These are phyloP conservation scores for Atractosteus spatula DNA, from an alignment of 2,113 vertebrate genomes.

Conservation along the genomic window DNA sequence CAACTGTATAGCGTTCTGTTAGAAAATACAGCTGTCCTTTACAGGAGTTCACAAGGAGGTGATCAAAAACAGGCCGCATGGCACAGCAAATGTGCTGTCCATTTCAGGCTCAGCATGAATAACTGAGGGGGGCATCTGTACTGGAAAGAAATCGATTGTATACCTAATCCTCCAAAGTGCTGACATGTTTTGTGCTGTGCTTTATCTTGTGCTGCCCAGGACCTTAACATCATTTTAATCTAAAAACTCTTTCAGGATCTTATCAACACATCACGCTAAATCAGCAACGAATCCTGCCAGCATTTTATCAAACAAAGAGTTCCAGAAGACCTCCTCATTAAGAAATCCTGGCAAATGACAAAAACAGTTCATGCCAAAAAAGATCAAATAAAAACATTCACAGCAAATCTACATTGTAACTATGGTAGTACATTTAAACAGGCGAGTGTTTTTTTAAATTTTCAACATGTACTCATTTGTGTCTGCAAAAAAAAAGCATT, in stretches of 20 bases:
- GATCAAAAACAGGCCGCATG: too few species aligned
- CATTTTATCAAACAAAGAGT: neutral
- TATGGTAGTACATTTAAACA: slow-evolving; percentile 12
- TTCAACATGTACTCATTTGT: too few species aligned
- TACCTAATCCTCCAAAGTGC: slow-evolving; percentile 57
- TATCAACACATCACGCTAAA: slow-evolving; percentile 47
- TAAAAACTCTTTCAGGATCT: slow-evolving; percentile 43
- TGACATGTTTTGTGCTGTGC: slow-evolving; percentile 58
- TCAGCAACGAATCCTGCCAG: slow-evolving; percentile 28
- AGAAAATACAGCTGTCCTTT: too few species aligned
- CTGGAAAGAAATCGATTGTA: slow-evolving; percentile 60
- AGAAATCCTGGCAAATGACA: too few species aligned
- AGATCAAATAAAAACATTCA: too few species aligned
- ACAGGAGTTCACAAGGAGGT: too few species aligned
- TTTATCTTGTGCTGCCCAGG: slow-evolving; percentile 54
- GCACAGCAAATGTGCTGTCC: neutral
- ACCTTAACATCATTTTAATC: slow-evolving; percentile 49
- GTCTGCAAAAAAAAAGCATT: too few species aligned
- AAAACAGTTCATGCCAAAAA: too few species aligned
- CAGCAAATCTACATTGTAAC: neutral
- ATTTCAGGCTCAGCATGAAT: slow-evolving; percentile 47
- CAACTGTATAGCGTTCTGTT: too few species aligned
- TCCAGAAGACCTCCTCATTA: neutral
- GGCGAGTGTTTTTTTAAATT: neutral
- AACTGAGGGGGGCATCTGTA: slow-evolving; percentile 43